These are phyloP conservation scores for Andrena bucephala DNA, from an alignment of 2,888 invertebrate genomes.

Conservation along the genomic window DNA sequence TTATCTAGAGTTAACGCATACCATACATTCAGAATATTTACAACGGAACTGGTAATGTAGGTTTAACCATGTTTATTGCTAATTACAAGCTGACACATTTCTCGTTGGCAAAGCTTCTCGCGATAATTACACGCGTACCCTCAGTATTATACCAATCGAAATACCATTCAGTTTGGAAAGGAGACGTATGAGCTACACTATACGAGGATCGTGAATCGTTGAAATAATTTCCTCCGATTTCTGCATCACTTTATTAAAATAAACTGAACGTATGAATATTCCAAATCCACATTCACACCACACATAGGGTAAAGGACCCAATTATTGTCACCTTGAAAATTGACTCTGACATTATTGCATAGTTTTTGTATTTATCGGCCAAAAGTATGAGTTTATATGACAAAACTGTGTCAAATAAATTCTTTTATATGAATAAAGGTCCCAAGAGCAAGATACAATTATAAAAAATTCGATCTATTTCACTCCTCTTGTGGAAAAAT, in stretches of 20 bases:
- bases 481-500: too few species aligned
- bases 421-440: too few species aligned
- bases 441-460: too few species aligned
- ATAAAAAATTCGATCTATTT: too few species aligned
- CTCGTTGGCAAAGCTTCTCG: not conserved
- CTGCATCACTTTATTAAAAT: not conserved
- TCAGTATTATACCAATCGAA: not conserved
- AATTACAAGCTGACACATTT: not conserved
- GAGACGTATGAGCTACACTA: not conserved
- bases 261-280: not conserved
- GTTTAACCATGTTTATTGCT: constrained; percentile 9
- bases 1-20: not conserved
- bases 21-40: not conserved
- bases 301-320: not conserved
- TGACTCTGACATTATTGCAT: not conserved
- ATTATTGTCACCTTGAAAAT: not conserved
- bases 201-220: too few species aligned
- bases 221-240: too few species aligned
- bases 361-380: too few species aligned
- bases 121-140: not conserved
- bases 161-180: not conserved
- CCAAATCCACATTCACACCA: not conserved
- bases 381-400: too few species aligned
- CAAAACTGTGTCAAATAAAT: too few species aligned
- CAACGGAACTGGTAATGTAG: not conserved